phyloP scores from a whole-genome alignment of 2,113 vertebrate species.

The Lontra canadensis region DNA sequence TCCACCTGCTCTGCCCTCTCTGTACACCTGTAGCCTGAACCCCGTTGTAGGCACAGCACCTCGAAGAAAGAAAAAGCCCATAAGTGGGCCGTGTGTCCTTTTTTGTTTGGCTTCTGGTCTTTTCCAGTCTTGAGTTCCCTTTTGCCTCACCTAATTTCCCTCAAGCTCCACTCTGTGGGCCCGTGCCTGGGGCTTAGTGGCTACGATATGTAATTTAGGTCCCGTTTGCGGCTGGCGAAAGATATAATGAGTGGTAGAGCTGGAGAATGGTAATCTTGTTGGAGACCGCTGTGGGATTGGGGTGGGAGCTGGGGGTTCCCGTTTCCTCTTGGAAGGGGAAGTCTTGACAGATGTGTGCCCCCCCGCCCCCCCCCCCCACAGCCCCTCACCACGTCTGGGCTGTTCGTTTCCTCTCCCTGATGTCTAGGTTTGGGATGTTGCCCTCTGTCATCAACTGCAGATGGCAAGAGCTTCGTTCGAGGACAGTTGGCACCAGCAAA shows the following conservation, averaged over 20 bases:
- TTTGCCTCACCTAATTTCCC: constrained; percentile 62
- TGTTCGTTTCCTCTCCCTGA: neutral
- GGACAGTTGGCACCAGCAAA: neutral
- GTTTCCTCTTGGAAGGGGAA: constrained; percentile 63
- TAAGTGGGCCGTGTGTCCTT: neutral
- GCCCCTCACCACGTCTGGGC: neutral
- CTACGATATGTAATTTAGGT: constrained; percentile 67
- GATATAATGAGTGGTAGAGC: constrained; percentile 49
- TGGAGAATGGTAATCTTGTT: constrained; percentile 60
- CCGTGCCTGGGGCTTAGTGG: constrained; percentile 58
- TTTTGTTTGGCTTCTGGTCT: constrained; percentile 24
- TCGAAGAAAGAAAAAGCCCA: neutral
- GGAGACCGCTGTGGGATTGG: constrained; percentile 55
- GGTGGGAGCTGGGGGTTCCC: neutral
- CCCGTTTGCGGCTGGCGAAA: constrained; percentile 63
- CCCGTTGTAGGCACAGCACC: neutral
- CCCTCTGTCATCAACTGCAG: neutral
- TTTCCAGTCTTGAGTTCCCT: constrained; percentile 15
- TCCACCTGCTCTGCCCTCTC: neutral
- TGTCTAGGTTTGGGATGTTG: neutral
- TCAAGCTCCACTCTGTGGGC: constrained; percentile 57
- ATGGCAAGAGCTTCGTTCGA: neutral
- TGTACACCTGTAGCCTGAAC: neutral
- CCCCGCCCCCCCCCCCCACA: fast-evolving
- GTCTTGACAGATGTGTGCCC: neutral